phyloP scores from a whole-genome alignment of 2,113 vertebrate genomes.

The Neodon shergylaensis region DNA sequence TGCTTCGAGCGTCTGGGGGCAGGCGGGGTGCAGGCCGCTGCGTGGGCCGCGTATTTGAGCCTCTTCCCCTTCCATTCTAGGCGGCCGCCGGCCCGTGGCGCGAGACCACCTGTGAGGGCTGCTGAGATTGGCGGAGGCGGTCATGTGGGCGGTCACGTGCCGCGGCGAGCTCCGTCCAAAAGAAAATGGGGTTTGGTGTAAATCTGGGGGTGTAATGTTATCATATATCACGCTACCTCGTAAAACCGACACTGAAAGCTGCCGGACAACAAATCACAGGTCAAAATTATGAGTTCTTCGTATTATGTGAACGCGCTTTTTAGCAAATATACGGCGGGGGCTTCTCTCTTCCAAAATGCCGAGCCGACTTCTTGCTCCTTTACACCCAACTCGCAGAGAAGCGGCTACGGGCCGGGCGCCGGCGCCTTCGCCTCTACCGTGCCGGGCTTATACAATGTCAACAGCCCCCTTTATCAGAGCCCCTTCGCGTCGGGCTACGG shows the following conservation, averaged over 20 bases:
- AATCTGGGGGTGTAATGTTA: slow-evolving; percentile 98
- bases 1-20: background rate
- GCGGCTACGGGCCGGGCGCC: slow-evolving; percentile 89
- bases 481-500: slow-evolving; percentile 90
- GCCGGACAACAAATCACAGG: slow-evolving; percentile 97
- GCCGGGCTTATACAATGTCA: slow-evolving; percentile 93
- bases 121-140: slow-evolving; percentile 90
- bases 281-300: slow-evolving; percentile 97
- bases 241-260: slow-evolving; percentile 99
- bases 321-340: slow-evolving; percentile 94
- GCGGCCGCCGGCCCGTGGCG: slow-evolving; percentile 80
- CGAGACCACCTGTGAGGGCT: slow-evolving; percentile 88
- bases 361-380: slow-evolving; percentile 92
- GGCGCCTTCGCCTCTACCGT: slow-evolving; percentile 89
- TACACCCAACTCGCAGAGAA: slow-evolving; percentile 90
- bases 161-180: slow-evolving; percentile 89
- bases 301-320: slow-evolving; percentile 98
- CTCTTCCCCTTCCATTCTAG: slow-evolving; percentile 80
- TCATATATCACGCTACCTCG: slow-evolving; percentile 98
- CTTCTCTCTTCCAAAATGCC: slow-evolving; percentile 92
- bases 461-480: slow-evolving; percentile 89
- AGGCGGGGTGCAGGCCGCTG: background rate
- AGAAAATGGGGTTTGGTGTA: slow-evolving; percentile 98
- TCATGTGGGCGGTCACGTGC: slow-evolving; percentile 94
- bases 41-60: slow-evolving; percentile 59